Base-by-base conservation (phyloP, 2,888 invertebrate species). In the Zonitis immaculata region DNA sequence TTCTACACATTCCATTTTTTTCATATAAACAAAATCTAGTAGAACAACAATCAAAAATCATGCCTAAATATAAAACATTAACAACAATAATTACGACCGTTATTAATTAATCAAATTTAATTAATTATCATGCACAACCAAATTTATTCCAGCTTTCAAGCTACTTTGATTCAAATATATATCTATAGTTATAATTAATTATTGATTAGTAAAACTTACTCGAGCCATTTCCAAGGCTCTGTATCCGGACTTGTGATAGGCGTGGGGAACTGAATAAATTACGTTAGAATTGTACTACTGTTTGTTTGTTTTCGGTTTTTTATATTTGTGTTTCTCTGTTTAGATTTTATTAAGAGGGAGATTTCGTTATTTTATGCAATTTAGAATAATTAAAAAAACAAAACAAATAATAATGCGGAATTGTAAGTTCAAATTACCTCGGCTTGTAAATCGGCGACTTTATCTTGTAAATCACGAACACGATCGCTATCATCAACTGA, bases 191-290 rank as follows among this genome's bases (percentile, higher is more conserved):
- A n/a, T n/a, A 35, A 22, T 46, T 52, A 55, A 49, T 49, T 55
- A 49, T n/a, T n/a, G 49, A 52, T 54, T 27, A 56, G 35, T 45
- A 77, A 87, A n/a, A n/a, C 86, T 87, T 88, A 88, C 86, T 86
- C 85, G 83, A 90, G 87, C 90, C 90, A 91, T 80, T 88, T 89
- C 89, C 89, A 89, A 77, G 89, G 88, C 84, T 91, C 90, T 77
- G 85, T 86, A 79, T 89, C 91, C 83, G 90, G 89, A 77, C 87
- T 87, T 80, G 88, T 88, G 82, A 86, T 86, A 76, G 90, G 90
- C 82, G 91, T 90, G 75, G 89, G 87, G 80, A 88, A 88, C 91
- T 91, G 86, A 78, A 80, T 77, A 79, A 68, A 66, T 54, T 52
- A 44, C 59, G 64, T 62, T 63, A 62, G 63, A 58, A 53, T 50